Percentiles rank a stretch among this genome's conserved stretches.
These are phyloP conservation scores for Orthonevra nobilis DNA, from an alignment of 2,888 invertebrate species.

Conservation along the genomic window DNA sequence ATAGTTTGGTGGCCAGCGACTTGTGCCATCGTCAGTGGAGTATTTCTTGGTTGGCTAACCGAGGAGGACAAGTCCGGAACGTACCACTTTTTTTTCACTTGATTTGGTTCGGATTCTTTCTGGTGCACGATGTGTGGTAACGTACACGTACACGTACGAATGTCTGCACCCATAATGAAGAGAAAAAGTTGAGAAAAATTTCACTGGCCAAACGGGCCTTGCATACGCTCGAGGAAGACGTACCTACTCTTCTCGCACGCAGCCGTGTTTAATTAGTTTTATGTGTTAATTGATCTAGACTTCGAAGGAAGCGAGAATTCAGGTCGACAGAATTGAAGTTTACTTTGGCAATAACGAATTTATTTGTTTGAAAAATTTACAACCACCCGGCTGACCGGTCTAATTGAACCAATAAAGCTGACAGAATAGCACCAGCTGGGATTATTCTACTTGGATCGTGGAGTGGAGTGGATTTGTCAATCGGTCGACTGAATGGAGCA, in stretches of 20 bases:
- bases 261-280: too few species aligned
- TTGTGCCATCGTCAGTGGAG: conserved; percentile 20
- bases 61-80: conserved; percentile 67
- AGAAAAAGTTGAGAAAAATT: conserved; percentile 56
- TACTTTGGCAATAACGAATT: conserved; percentile 24
- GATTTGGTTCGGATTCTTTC: conserved; percentile 65
- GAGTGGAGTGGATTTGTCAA: conserved; percentile 14
- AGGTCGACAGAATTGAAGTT: conserved; percentile 56
- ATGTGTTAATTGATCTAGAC: conserved; percentile 60
- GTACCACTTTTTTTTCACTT: conserved; percentile 70
- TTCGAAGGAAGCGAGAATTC: conserved; percentile 46
- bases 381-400: too few species aligned
- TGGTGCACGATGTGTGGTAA: conserved; percentile 64
- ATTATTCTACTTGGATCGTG: conserved; percentile 16
- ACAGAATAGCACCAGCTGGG: too few species aligned
- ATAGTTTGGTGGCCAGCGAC: conserved; percentile 48
- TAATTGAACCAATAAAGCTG: conserved; percentile 27
- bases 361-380: conserved; percentile 35
- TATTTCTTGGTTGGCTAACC: conserved; percentile 62
- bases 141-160: too few species aligned
- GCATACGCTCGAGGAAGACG: too few species aligned
- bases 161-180: conserved; percentile 13
- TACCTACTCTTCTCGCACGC: too few species aligned
- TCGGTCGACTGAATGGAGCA: too few species aligned
- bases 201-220: too few species aligned